Evolutionary conservation across 2,888 invertebrate species (phyloP).

Genomic region (Harpalus rubripes): DNA sequence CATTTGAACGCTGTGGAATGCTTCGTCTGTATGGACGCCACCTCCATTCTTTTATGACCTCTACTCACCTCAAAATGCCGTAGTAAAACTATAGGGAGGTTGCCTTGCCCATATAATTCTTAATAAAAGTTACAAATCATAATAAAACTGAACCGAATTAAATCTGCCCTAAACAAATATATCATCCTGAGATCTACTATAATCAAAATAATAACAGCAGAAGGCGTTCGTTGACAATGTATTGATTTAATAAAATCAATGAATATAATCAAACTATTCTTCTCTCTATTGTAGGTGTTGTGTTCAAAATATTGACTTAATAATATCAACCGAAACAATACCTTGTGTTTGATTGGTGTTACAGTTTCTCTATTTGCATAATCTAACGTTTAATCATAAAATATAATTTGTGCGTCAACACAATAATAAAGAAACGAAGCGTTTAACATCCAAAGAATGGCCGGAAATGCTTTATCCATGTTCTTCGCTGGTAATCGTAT

Average conservation of each 20-base stretch:
- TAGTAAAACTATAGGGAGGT: too few species aligned
- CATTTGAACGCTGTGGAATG: too few species aligned
- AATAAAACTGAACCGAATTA: too few species aligned
- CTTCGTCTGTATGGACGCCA: too few species aligned
- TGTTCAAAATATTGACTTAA: background rate
- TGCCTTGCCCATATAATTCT: too few species aligned
- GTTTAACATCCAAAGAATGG: slow-evolving; percentile 47
- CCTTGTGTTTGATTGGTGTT: background rate
- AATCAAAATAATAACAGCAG: too few species aligned
- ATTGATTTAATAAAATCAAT: background rate
- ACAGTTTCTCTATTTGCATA: slow-evolving; percentile 32
- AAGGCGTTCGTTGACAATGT: background rate
- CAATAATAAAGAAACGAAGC: slow-evolving; percentile 42
- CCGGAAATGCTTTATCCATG: slow-evolving; percentile 51
- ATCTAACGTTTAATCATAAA: slow-evolving; percentile 51
- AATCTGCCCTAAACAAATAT: too few species aligned
- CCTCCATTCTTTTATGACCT: too few species aligned
- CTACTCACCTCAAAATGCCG: too few species aligned
- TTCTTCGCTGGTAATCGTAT: slow-evolving; percentile 22
- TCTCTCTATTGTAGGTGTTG: background rate
- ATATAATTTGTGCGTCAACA: slow-evolving; percentile 52
- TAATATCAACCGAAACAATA: background rate
- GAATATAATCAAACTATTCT: background rate
- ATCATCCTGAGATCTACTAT: too few species aligned
- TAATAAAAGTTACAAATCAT: too few species aligned